phyloP scores from a whole-genome alignment of 1,140 invertebrate genomes.

The Teleogryllus occipitalis region DNA sequence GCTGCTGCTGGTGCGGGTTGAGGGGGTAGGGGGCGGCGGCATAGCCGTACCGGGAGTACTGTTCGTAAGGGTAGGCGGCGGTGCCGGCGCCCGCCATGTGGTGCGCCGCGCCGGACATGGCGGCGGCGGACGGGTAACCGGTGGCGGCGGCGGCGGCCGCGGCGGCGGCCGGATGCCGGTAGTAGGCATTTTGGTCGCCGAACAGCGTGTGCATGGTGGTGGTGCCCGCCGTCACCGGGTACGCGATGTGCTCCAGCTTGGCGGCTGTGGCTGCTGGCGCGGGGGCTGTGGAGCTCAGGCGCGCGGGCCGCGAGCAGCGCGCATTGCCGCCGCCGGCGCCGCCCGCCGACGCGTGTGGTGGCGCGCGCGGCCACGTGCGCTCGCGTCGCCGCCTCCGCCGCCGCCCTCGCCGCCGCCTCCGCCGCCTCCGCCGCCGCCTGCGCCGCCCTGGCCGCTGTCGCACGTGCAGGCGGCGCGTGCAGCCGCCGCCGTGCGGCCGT shows the following conservation, averaged over 20 bases:
- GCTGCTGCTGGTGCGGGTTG: slow-evolving; percentile 56
- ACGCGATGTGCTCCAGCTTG: slow-evolving; percentile 15
- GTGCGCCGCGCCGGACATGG: slow-evolving; percentile 44
- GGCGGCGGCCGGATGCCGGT: slow-evolving; percentile 41
- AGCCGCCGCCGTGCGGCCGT: no score
- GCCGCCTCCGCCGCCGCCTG: no score
- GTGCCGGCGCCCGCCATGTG: slow-evolving; percentile 35
- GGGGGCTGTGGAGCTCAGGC: not conserved
- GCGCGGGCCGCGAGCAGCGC: not conserved
- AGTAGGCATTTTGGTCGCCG: slow-evolving; percentile 69
- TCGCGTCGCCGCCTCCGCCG: no score
- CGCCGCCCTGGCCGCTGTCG: no score
- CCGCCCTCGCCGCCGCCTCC: no score
- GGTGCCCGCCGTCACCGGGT: slow-evolving; percentile 11
- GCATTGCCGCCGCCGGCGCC: not conserved
- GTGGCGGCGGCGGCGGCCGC: slow-evolving; percentile 35
- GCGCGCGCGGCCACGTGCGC: no score
- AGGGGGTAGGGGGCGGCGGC: slow-evolving; percentile 45
- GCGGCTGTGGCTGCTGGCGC: not conserved
- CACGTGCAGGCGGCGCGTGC: no score
- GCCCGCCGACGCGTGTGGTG: no score
- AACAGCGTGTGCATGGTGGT: slow-evolving; percentile 75
- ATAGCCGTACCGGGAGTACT: slow-evolving; percentile 64
- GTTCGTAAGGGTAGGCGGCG: slow-evolving; percentile 54
- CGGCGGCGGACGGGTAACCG: slow-evolving; percentile 33